A percentile compares a stretch with the other conserved stretches of the same genome.
These are phyloP conservation scores for Halisarca cf. caerulea DNA, from an alignment of 37 sponge, comb jelly and placozoan genomes.

Conservation along the genomic window DNA sequence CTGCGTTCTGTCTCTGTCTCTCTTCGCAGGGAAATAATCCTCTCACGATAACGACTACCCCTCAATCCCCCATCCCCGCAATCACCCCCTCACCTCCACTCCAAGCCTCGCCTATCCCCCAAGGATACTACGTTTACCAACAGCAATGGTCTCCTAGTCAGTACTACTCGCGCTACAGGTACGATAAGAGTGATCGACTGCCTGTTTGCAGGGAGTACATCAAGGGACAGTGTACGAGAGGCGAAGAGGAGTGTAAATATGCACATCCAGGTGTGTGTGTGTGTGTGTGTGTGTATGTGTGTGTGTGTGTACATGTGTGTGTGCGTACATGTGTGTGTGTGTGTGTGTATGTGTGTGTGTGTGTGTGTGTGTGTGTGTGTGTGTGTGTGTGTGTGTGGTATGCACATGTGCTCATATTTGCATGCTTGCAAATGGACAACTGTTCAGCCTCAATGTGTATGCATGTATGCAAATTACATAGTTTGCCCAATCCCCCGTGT, in stretches of 20 bases:
- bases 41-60: background rate
- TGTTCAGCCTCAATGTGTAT: background rate
- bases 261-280: conserved; percentile 72
- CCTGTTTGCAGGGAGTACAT: conserved; percentile 83
- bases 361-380: conserved; percentile 21
- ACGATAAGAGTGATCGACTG: conserved; percentile 33
- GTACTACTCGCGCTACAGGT: background rate
- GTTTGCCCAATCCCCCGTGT: background rate
- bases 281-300: conserved; percentile 7
- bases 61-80: background rate
- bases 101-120: background rate
- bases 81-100: background rate
- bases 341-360: background rate
- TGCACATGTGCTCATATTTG: background rate
- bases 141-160: background rate
- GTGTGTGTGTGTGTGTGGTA: background rate
- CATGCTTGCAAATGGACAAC: background rate
- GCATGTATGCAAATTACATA: background rate
- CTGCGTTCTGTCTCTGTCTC: no score
- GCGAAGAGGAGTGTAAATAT: conserved; percentile 70
- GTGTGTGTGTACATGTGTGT: background rate
- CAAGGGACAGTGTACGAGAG: conserved; percentile 42
- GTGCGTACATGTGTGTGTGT: background rate
- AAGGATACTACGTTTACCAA: background rate
- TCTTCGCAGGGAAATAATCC: no score